Evolutionary conservation across 2,113 vertebrate genomes (phyloP).

Genomic region (Rhagologus leucostigma): DNA sequence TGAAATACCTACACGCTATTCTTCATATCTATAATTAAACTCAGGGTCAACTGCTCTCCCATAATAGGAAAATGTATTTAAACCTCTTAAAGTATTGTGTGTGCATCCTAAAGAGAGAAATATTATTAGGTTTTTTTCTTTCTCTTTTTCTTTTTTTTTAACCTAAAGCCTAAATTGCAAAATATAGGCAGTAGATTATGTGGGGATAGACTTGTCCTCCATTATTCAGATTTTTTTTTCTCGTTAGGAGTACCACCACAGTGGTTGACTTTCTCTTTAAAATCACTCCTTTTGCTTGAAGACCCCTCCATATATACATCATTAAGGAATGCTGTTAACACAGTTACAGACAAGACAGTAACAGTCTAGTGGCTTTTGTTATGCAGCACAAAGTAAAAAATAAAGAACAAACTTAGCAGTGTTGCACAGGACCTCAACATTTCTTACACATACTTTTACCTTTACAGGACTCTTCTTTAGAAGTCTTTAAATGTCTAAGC

Average conservation of each 20-base stretch:
- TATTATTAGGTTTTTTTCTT: background rate
- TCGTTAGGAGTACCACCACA: background rate
- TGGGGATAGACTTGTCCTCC: background rate
- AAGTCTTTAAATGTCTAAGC: conserved; percentile 74
- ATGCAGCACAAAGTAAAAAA: conserved; percentile 73
- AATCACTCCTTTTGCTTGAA: conserved; percentile 63
- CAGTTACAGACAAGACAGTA: conserved; percentile 75
- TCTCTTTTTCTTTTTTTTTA: background rate
- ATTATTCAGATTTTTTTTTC: background rate
- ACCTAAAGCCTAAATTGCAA: background rate
- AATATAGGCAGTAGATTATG: background rate
- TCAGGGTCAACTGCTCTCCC: background rate
- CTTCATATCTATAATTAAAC: background rate
- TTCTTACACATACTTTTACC: conserved; percentile 66
- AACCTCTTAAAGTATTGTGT: background rate
- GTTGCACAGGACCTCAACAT: conserved; percentile 69
- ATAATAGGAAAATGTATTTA: background rate
- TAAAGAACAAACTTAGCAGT: conserved; percentile 58
- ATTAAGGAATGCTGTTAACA: conserved; percentile 74
- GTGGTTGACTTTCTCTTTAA: conserved; percentile 78
- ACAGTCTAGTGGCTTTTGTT: conserved; percentile 77
- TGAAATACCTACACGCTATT: background rate
- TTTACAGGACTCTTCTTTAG: conserved; percentile 63
- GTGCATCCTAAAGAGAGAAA: background rate
- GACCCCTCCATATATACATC: conserved; percentile 75